Conservation (phyloP, 2,797 vertebrate species). For the Leontopithecus rosalia region DNA sequence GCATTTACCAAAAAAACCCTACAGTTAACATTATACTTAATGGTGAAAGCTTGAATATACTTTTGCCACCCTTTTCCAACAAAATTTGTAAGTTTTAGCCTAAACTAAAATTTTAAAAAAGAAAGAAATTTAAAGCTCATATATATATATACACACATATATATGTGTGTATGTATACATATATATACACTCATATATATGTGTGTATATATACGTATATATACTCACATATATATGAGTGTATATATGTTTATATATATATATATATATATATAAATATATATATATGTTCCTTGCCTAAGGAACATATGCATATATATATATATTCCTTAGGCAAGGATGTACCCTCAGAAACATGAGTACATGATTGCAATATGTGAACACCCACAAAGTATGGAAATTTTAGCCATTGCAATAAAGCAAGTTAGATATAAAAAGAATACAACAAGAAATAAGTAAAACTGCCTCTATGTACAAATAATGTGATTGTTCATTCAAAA, state of each 20-base stretch:
- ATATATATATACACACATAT: too few species aligned
- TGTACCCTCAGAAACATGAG: accelerated
- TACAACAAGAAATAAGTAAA: not conserved
- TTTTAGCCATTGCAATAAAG: not conserved
- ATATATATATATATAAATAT: too few species aligned
- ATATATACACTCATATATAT: too few species aligned
- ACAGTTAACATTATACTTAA: not conserved
- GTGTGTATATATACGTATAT: too few species aligned
- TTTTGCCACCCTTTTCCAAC: not conserved
- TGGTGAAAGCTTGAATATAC: not conserved
- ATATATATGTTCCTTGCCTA: too few species aligned
- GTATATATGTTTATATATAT: too few species aligned
- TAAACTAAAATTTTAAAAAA: not conserved
- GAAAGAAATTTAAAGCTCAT: not conserved
- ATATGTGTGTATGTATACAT: too few species aligned
- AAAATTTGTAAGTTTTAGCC: not conserved
- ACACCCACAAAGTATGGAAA: not conserved
- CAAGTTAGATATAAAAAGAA: not conserved
- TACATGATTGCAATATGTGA: too few species aligned
- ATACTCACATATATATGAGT: accelerated
- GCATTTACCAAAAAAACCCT: not conserved
- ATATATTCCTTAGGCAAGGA: not conserved
- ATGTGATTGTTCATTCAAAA: not conserved
- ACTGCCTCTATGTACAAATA: not conserved
- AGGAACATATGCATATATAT: too few species aligned